Conservation (phyloP, 2,888 invertebrate species). For the Andricus curvator region DNA sequence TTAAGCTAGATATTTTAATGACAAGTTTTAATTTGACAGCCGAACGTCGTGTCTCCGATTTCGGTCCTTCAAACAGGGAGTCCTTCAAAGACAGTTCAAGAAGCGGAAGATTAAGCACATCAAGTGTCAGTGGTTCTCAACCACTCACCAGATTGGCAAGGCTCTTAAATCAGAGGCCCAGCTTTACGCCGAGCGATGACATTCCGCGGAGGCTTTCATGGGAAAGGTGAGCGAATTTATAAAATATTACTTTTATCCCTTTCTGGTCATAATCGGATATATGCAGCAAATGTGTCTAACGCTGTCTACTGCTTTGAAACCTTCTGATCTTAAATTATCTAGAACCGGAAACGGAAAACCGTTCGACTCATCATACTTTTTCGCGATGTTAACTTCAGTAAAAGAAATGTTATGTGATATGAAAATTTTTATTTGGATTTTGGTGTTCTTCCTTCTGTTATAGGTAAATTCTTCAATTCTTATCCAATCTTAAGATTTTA, state of each 20-base stretch:
- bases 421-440: too few relatives aligned
- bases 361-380: too few relatives aligned
- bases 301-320: too few relatives aligned
- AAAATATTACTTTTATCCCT: constrained; percentile 6
- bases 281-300: background rate
- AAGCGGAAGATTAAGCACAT: constrained; percentile 69
- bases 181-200: constrained; percentile 77
- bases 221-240: constrained; percentile 78
- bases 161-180: constrained; percentile 80
- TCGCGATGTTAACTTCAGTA: too few relatives aligned
- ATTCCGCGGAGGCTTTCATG: constrained; percentile 80
- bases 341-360: too few relatives aligned
- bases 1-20: constrained; percentile 1
- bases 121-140: constrained; percentile 73
- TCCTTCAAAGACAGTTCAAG: constrained; percentile 64
- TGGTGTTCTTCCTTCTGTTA: too few relatives aligned
- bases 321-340: too few relatives aligned
- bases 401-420: too few relatives aligned
- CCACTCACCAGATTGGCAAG: constrained; percentile 81
- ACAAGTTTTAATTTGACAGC: constrained; percentile 45
- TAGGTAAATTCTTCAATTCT: too few relatives aligned
- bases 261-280: background rate
- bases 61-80: constrained; percentile 64
- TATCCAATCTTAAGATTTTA: too few relatives aligned
- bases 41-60: constrained; percentile 72